Evolutionary conservation across 2,113 vertebrate genomes (phyloP), one percentile per base, ranked within the genome.

Genomic region (Ophthalmolycus amberensis): DNA sequence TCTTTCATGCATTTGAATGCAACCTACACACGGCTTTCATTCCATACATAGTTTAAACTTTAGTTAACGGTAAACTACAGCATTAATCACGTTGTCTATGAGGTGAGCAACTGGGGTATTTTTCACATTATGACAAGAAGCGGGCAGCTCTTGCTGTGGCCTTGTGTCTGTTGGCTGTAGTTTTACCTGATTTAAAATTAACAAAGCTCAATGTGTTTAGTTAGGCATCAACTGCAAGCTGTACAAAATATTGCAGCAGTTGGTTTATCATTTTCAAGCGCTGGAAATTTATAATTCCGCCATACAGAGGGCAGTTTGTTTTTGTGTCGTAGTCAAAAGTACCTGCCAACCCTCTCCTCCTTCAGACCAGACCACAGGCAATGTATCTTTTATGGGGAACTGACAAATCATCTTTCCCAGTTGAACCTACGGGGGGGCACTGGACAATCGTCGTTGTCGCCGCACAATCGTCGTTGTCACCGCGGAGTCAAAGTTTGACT

Each of bases 1-100:
- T 72, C 68, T 64, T 74, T 80, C 38, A 29, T 32, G 27, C n/a
- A 64, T 72, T 79, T 72, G 20, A 67, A 77, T 40, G 20, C 63
- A 71, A 85, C n/a, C 4, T 22, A 16, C 5, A 40, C 52, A 69
- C 20, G 14, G 14, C 6, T 18, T 62, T 34, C 27, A 34, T 1
- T 11, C 18, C 60, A 63, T 20, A 4, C 22, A 46, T 20, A 15
- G 15, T 20, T 52, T 38, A 34, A 56, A 48, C n/a, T 11, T 54
- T 1, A 29, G 16, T 9, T 20, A 9, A 67, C 11, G 8, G 0
- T 38, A 27, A 42, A 34, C 25, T 7, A 5, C 44, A 38, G 22
- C 22, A 8, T 44, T 54, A 63, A 67, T 22, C 0, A 22, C 1
- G 1, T 9, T 54, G 9, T n/a, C 50, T 64, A 67, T 16, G 32